Conservation (phyloP, 1,140 invertebrate species). For the Rhyacophila brunnea region DNA sequence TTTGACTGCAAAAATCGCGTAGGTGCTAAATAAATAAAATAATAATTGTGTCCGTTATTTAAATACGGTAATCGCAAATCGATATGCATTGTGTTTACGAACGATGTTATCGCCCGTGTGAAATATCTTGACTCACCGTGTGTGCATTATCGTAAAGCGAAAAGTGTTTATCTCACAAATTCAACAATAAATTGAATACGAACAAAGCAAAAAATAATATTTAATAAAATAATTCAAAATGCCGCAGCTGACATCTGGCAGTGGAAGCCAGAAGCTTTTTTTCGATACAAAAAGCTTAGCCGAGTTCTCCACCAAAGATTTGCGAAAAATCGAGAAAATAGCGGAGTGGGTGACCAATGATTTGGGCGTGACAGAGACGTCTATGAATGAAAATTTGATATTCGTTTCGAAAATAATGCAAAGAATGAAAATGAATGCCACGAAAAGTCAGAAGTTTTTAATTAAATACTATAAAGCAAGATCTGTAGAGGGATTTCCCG, state of each 20-base stretch:
- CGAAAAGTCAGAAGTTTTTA: conserved; percentile 22
- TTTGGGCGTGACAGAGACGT: conserved; percentile 16
- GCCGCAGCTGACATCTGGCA: conserved; percentile 24
- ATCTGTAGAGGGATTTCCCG: conserved; percentile 13
- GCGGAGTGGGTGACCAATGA: conserved; percentile 21
- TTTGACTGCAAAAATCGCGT: too few relatives aligned
- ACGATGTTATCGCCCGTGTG: too few relatives aligned
- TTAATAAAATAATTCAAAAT: conserved; percentile 18
- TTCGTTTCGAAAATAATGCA: conserved; percentile 22
- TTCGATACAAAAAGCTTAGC: conserved; percentile 11
- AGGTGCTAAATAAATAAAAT: too few relatives aligned
- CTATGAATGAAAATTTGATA: conserved; percentile 11
- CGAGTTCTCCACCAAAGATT: conserved; percentile 18
- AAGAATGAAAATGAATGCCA: conserved; percentile 21
- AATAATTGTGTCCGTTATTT: too few relatives aligned
- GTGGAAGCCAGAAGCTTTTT: conserved; percentile 7
- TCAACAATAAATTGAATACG: not conserved
- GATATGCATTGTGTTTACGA: too few relatives aligned
- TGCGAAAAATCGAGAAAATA: conserved; percentile 19
- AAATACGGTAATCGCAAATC: too few relatives aligned
- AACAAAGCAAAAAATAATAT: conserved; percentile 12
- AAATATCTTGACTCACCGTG: too few relatives aligned
- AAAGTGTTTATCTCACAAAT: too few relatives aligned
- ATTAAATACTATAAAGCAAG: conserved; percentile 26
- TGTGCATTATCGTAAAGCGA: too few relatives aligned